Evolutionary conservation across 1,140 invertebrate species (phyloP).

Genomic region (Himalopsyche phryganea): DNA sequence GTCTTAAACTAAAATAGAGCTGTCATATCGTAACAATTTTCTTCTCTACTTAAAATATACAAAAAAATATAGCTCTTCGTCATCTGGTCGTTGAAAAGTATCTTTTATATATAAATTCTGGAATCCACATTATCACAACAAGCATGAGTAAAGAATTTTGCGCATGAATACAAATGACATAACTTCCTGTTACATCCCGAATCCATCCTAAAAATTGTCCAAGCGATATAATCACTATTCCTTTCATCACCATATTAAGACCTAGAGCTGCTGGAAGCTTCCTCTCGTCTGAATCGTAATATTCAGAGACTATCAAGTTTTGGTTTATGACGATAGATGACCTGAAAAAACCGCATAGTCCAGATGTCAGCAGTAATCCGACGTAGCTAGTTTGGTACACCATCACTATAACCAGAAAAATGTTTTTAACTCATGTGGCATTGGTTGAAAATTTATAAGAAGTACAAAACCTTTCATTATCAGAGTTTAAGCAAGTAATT

Average conservation of each 20-base stretch:
- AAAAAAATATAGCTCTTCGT: neutral
- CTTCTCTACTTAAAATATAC: neutral
- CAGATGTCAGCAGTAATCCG: slow-evolving; percentile 47
- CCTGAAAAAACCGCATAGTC: slow-evolving; percentile 60
- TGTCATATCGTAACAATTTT: neutral
- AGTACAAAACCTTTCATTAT: no score
- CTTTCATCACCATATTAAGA: slow-evolving; percentile 70
- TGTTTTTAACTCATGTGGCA: no score
- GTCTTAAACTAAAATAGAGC: no score
- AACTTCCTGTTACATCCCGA: slow-evolving; percentile 61
- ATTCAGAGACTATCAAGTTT: slow-evolving; percentile 66
- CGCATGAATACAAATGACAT: slow-evolving; percentile 58
- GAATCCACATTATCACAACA: slow-evolving; percentile 57
- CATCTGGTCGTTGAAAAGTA: neutral
- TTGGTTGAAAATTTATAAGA: no score
- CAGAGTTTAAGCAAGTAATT: no score
- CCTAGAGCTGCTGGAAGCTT: slow-evolving; percentile 66
- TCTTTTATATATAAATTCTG: slow-evolving; percentile 47
- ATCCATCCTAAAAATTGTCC: slow-evolving; percentile 67
- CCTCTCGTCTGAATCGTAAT: slow-evolving; percentile 51
- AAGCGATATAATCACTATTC: slow-evolving; percentile 60
- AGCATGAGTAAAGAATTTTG: slow-evolving; percentile 57
- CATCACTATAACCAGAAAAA: slow-evolving; percentile 47
- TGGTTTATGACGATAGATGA: slow-evolving; percentile 67
- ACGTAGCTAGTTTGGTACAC: slow-evolving; percentile 49